Percentiles rank a stretch among this genome's conserved stretches.
Conservation (phyloP, 2,797 vertebrate species). For the Peromyscus nudipes region DNA sequence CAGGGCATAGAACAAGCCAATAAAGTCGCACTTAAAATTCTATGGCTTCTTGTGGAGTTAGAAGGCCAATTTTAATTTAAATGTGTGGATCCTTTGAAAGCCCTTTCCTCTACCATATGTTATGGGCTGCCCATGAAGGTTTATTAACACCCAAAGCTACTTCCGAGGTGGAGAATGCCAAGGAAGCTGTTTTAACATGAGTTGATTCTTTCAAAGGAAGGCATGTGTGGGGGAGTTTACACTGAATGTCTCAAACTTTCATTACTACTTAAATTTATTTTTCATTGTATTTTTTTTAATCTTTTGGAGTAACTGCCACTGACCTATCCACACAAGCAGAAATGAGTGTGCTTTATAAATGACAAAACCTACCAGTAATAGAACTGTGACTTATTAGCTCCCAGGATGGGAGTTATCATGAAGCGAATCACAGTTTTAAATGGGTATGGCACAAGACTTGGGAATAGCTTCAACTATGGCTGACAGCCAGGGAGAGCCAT, state of each 20-base stretch:
- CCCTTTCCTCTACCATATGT: constrained; percentile 25
- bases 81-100: constrained; percentile 37
- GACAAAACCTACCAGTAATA: neutral
- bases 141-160: constrained; percentile 54
- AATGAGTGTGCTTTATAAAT: constrained; percentile 38
- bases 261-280: constrained; percentile 31
- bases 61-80: constrained; percentile 68
- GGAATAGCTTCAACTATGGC: constrained; percentile 12
- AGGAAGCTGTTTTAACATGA: neutral
- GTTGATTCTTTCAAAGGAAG: constrained; percentile 30
- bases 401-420: neutral
- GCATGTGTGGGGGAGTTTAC: constrained; percentile 31
- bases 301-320: neutral
- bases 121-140: neutral
- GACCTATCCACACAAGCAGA: neutral
- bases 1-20: constrained; percentile 54
- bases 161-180: neutral
- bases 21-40: constrained; percentile 69
- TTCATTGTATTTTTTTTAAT: neutral
- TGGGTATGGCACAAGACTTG: neutral
- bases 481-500: neutral
- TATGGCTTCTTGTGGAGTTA: constrained; percentile 15
- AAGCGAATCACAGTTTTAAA: neutral
- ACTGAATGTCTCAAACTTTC: neutral
- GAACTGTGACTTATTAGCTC: constrained; percentile 7